Evolutionary conservation across 2,113 vertebrate species (phyloP).

Genomic region (cat (Felis catus)): DNA sequence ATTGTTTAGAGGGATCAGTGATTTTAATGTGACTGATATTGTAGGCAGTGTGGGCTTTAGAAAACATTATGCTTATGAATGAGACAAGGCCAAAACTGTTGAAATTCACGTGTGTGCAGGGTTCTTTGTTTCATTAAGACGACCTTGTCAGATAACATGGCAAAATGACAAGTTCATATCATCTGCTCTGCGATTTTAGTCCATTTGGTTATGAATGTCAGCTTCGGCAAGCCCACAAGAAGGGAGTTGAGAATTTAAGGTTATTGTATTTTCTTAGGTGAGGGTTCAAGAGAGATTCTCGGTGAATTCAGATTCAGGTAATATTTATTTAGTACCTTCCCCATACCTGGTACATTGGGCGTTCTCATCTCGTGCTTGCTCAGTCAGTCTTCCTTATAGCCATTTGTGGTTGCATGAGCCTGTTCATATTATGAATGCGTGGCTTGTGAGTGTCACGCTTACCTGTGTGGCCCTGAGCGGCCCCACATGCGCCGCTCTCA

Average conservation of each 20-base stretch:
- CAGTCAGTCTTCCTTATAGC: not conserved
- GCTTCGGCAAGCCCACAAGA: not conserved
- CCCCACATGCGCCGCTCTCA: not conserved
- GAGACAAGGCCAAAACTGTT: not conserved
- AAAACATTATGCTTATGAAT: not conserved
- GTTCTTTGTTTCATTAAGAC: conserved; percentile 4
- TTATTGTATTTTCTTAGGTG: conserved; percentile 15
- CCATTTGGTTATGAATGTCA: not conserved
- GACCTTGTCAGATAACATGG: not conserved
- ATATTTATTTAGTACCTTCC: not conserved
- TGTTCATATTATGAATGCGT: not conserved
- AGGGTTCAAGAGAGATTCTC: not conserved
- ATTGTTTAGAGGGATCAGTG: conserved; percentile 13
- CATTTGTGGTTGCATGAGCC: not conserved
- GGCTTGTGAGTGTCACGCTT: not conserved
- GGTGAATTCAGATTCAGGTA: not conserved
- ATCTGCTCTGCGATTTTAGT: not conserved
- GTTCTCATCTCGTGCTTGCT: not conserved
- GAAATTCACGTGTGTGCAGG: not conserved
- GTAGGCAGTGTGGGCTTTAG: not conserved
- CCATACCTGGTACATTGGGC: not conserved
- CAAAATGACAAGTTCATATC: not conserved
- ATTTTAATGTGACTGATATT: conserved; percentile 31
- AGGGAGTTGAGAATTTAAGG: not conserved
- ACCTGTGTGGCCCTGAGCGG: not conserved